Percentiles rank a stretch among this genome's conserved stretches.
phyloP scores from a whole-genome alignment of 2,888 invertebrate species.

The Scaptodrosophila latifasciaeformis region DNA sequence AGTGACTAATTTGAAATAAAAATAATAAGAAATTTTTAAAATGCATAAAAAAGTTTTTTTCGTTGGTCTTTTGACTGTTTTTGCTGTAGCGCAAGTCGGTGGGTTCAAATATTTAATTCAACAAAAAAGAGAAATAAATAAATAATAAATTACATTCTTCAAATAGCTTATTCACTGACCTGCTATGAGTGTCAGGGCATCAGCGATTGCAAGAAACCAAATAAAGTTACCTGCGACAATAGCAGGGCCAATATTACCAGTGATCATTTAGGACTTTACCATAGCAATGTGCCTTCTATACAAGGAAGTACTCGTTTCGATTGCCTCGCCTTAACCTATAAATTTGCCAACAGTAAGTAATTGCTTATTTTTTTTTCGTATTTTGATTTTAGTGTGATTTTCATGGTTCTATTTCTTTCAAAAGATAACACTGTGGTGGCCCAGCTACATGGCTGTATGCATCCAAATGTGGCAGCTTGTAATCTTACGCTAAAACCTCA shows the following conservation, averaged over 20 bases:
- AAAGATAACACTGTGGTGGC: conserved; percentile 32
- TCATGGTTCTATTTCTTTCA: neutral
- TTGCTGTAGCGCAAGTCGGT: too few relatives aligned
- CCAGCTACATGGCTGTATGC: conserved; percentile 43
- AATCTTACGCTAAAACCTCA: conserved; percentile 26
- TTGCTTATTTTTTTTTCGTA: too few relatives aligned
- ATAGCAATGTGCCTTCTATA: conserved; percentile 19
- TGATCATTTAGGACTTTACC: conserved; percentile 19
- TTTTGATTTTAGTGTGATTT: too few relatives aligned
- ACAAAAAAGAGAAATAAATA: too few relatives aligned
- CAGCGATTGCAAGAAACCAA: conserved; percentile 37
- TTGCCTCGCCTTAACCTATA: conserved; percentile 40
- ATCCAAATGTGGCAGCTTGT: conserved; percentile 31
- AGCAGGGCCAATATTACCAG: conserved; percentile 37
- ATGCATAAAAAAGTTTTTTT: too few relatives aligned
- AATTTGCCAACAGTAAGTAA: conserved; percentile 38
- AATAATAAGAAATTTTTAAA: too few relatives aligned
- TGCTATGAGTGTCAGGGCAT: conserved; percentile 37
- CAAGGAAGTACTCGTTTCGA: conserved; percentile 25
- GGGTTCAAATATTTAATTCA: too few relatives aligned
- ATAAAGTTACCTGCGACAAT: conserved; percentile 29
- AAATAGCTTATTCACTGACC: conserved; percentile 33
- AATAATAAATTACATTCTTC: too few relatives aligned
- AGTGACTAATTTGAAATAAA: too few relatives aligned
- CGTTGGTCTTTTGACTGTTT: too few relatives aligned